phyloP scores from a whole-genome alignment of 2,888 invertebrate genomes.

The Polyommatus iphigenia region DNA sequence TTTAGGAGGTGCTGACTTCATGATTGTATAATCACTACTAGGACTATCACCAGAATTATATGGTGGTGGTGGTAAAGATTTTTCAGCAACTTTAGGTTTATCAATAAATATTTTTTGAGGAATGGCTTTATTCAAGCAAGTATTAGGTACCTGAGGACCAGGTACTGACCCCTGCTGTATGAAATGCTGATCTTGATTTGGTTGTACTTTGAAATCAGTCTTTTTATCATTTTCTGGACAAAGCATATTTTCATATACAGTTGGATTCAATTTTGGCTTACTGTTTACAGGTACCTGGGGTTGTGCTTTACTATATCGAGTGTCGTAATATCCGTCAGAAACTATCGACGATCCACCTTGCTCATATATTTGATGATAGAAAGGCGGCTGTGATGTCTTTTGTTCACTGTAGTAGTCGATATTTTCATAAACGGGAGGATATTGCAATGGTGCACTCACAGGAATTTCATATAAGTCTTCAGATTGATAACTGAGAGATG shows the following conservation, averaged over 20 bases:
- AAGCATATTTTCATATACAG: slow-evolving; percentile 75
- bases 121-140: slow-evolving; percentile 57
- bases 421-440: slow-evolving; percentile 87
- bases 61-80: slow-evolving; percentile 75
- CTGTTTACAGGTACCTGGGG: slow-evolving; percentile 87
- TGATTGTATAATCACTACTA: slow-evolving; percentile 71
- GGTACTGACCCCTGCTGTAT: slow-evolving; percentile 69
- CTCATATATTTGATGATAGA: slow-evolving; percentile 81
- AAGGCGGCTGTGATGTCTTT: slow-evolving; percentile 79
- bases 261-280: slow-evolving; percentile 64
- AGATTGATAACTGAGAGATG: slow-evolving; percentile 76
- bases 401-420: slow-evolving; percentile 87
- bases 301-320: slow-evolving; percentile 87
- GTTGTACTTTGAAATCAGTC: slow-evolving; percentile 61
- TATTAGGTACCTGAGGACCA: slow-evolving; percentile 70
- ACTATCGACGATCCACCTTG: slow-evolving; percentile 24
- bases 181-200: slow-evolving; percentile 62
- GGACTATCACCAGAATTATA: slow-evolving; percentile 60
- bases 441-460: slow-evolving; percentile 45
- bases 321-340: slow-evolving; percentile 67
- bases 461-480: slow-evolving; percentile 73
- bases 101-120: slow-evolving; percentile 61
- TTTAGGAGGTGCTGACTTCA: slow-evolving; percentile 76
- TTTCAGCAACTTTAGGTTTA: slow-evolving; percentile 73
- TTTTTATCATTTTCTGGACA: slow-evolving; percentile 70